Evolutionary conservation across 2,797 vertebrate genomes (phyloP).

Genomic region (Moxostoma hubbsi): DNA sequence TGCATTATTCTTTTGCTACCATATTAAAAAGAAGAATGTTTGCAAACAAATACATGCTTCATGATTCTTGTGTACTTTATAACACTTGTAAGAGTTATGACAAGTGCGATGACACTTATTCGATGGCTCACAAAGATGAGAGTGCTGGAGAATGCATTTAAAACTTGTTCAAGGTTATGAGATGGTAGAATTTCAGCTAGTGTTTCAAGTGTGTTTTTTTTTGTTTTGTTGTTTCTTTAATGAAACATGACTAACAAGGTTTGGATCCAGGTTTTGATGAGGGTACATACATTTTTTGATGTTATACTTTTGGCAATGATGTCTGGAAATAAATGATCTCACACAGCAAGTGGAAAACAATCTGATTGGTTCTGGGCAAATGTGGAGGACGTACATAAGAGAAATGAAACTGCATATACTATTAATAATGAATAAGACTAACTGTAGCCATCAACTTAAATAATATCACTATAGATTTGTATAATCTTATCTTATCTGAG

Average conservation of each 20-base stretch:
- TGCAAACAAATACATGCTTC: slow-evolving; percentile 17
- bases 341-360: background rate
- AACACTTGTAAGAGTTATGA: slow-evolving; percentile 20
- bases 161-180: slow-evolving; percentile 8
- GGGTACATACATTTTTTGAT: background rate
- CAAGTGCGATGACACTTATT: background rate
- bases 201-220: background rate
- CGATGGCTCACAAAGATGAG: background rate
- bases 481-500: too few relatives aligned
- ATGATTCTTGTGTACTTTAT: slow-evolving; percentile 33
- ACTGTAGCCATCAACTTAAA: too few relatives aligned
- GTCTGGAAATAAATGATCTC: background rate
- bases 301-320: background rate
- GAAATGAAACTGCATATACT: too few relatives aligned
- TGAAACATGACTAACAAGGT: background rate
- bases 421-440: background rate
- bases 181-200: too few relatives aligned
- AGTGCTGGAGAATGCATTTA: slow-evolving; percentile 7
- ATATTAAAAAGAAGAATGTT: slow-evolving; percentile 70
- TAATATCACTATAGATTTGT: too few relatives aligned
- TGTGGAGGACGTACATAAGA: too few relatives aligned
- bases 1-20: background rate
- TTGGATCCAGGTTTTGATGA: background rate
- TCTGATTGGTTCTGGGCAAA: background rate
- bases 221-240: too few relatives aligned